Evolutionary conservation across 92 coral and sea anemone species (phyloP).

Genomic region (Porites divaricata): DNA sequence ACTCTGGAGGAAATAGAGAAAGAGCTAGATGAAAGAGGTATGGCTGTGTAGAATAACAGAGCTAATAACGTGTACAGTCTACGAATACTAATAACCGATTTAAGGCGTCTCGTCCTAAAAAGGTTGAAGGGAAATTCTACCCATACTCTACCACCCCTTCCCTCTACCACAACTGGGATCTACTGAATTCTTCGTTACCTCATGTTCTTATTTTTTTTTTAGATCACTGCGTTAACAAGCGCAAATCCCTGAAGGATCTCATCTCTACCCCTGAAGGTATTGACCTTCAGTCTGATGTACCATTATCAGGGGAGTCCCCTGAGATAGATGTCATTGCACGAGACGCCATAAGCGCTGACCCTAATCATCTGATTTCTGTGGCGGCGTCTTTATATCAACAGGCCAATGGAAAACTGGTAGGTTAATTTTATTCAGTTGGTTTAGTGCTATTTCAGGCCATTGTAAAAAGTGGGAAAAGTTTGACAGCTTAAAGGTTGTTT

Average conservation of each 20-base stretch:
- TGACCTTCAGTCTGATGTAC: constrained; percentile 49
- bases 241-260: constrained; percentile 25
- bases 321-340: constrained; percentile 64
- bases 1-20: constrained; percentile 12
- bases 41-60: not conserved
- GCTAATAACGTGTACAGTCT: too few relatives aligned
- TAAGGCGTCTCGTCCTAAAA: too few relatives aligned
- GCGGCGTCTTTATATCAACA: constrained; percentile 36
- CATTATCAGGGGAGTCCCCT: constrained; percentile 83
- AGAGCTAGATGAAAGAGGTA: not conserved
- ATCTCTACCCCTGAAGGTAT: not conserved
- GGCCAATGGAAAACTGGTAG: constrained; percentile 30
- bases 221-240: constrained; percentile 15
- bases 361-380: constrained; percentile 6
- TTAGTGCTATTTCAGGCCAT: not conserved
- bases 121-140: too few relatives aligned
- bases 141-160: too few relatives aligned
- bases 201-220: not conserved
- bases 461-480: not conserved
- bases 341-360: constrained; percentile 17
- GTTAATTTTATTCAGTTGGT: not conserved
- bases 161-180: too few relatives aligned
- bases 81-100: too few relatives aligned
- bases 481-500: too few relatives aligned
- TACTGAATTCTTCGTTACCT: too few relatives aligned